Percentiles rank a stretch among this genome's conserved stretches.
Evolutionary conservation across 2,888 invertebrate genomes (phyloP).

Genomic region (Campoplex capitator): DNA sequence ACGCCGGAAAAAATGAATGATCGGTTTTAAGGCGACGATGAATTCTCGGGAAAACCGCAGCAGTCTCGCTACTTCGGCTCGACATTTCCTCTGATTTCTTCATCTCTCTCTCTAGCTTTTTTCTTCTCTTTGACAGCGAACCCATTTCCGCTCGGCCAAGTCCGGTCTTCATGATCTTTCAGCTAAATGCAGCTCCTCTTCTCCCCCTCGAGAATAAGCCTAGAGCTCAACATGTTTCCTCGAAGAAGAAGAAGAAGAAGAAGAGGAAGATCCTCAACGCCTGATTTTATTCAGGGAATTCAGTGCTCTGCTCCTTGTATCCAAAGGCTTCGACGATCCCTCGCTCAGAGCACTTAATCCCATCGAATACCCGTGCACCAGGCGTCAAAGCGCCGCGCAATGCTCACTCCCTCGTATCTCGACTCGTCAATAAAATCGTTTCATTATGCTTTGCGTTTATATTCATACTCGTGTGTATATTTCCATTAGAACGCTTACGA

Average conservation of each 20-base stretch:
- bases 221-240: constrained; percentile 54
- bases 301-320: constrained; percentile 48
- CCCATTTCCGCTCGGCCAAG: constrained; percentile 58
- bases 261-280: constrained; percentile 57
- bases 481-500: background rate
- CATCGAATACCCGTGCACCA: constrained; percentile 36
- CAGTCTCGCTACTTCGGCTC: constrained; percentile 40
- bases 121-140: constrained; percentile 34
- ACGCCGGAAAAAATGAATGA: background rate
- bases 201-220: constrained; percentile 4
- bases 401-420: constrained; percentile 24
- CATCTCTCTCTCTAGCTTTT: background rate
- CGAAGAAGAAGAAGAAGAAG: constrained; percentile 58
- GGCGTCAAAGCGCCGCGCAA: constrained; percentile 50
- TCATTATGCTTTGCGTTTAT: constrained; percentile 26
- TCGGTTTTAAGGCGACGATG: constrained; percentile 31
- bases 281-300: constrained; percentile 70
- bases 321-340: constrained; percentile 39
- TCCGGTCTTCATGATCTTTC: constrained; percentile 6
- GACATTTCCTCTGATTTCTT: constrained; percentile 26
- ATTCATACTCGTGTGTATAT: background rate
- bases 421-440: constrained; percentile 63
- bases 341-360: constrained; percentile 59
- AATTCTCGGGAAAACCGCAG: constrained; percentile 65
- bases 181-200: constrained; percentile 18